Conservation (phyloP, 2,888 invertebrate genomes). For the Patella ulyssiponensis region DNA sequence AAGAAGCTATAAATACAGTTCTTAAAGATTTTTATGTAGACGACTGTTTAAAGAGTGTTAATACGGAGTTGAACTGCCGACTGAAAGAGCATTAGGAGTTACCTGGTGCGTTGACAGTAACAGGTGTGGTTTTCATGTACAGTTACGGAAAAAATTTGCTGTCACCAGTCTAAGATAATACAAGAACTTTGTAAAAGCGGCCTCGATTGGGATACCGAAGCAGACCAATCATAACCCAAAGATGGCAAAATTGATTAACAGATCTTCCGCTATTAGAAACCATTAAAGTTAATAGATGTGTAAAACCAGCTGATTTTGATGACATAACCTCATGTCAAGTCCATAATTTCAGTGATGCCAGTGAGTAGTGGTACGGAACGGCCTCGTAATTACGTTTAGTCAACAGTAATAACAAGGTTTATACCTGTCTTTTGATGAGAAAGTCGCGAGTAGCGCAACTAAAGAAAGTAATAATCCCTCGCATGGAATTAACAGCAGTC, state of each 20-base stretch:
- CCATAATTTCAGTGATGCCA: constrained; percentile 17
- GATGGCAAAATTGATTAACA: not conserved
- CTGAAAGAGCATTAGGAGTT: not conserved
- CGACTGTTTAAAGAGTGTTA: too few relatives aligned
- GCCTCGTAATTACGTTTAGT: constrained; percentile 8
- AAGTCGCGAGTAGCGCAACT: constrained; percentile 19
- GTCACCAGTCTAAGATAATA: constrained; percentile 5
- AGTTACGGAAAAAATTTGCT: not conserved
- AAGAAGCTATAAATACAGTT: not conserved
- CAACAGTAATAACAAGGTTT: not conserved
- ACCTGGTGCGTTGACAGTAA: not conserved
- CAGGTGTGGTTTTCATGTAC: not conserved
- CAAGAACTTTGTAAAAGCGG: constrained; percentile 6
- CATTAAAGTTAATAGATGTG: not conserved
- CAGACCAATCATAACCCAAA: not conserved
- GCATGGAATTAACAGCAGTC: constrained; percentile 20
- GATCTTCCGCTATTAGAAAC: constrained; percentile 10
- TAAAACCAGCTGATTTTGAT: not conserved
- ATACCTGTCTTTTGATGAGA: not conserved
- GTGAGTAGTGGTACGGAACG: not conserved
- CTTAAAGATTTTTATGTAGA: constrained; percentile 32
- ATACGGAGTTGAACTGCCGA: constrained; percentile 6
- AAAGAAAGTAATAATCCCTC: constrained; percentile 17
- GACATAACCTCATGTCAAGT: not conserved
- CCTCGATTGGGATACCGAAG: constrained; percentile 16